Percentiles rank a stretch among this genome's conserved stretches.
phyloP scores from a whole-genome alignment of 2,797 vertebrate species.

The Prionace glauca region DNA sequence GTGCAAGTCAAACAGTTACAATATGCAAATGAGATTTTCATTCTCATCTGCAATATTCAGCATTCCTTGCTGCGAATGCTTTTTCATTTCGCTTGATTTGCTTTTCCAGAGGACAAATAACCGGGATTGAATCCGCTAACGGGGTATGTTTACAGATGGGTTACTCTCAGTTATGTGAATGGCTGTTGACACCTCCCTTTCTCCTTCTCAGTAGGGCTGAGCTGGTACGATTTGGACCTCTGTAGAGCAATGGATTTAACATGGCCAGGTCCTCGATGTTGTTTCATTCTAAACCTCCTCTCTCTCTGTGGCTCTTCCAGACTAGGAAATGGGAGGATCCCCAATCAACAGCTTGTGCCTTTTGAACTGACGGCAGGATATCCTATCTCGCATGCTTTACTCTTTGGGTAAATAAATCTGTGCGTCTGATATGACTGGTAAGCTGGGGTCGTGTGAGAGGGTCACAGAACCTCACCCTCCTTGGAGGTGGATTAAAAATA shows the following conservation, averaged over 20 bases:
- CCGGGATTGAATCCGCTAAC: background rate
- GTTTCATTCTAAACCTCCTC: background rate
- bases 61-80: background rate
- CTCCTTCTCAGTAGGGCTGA: background rate
- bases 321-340: conserved; percentile 22
- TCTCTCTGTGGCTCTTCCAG: background rate
- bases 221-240: background rate
- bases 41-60: background rate
- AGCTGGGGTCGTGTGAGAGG: background rate
- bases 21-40: background rate
- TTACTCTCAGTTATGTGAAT: background rate
- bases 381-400: background rate
- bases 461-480: background rate
- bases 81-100: background rate
- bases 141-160: background rate
- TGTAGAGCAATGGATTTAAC: background rate
- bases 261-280: background rate
- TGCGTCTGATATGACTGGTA: background rate
- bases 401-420: conserved; percentile 16
- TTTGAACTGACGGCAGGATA: background rate
- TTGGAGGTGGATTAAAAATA: background rate
- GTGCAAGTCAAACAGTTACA: background rate
- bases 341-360: background rate
- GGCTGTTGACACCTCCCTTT: background rate
- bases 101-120: background rate